phyloP scores from a whole-genome alignment of 2,113 vertebrate genomes.

The Tor tambroides region DNA sequence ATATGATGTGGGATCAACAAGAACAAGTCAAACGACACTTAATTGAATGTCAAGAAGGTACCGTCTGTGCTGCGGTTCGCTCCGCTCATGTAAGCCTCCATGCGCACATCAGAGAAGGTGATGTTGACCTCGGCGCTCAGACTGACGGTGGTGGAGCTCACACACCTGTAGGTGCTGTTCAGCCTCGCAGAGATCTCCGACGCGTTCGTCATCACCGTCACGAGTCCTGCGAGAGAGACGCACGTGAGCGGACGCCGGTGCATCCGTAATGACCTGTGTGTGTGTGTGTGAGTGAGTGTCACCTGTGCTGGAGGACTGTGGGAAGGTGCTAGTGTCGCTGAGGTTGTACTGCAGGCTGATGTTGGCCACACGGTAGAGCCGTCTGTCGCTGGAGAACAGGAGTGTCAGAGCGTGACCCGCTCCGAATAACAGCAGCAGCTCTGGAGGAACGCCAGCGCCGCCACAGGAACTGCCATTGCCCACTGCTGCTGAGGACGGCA shows the following conservation, averaged over 20 bases:
- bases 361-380: slow-evolving; percentile 75
- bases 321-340: slow-evolving; percentile 80
- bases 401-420: slow-evolving; percentile 75
- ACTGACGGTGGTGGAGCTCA: slow-evolving; percentile 63
- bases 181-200: slow-evolving; percentile 76
- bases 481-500: slow-evolving; percentile 75
- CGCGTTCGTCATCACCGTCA: slow-evolving; percentile 58
- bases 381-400: slow-evolving; percentile 74
- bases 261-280: not conserved
- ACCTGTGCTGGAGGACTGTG: slow-evolving; percentile 77
- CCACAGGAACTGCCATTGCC: slow-evolving; percentile 80
- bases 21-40: too few relatives aligned
- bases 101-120: slow-evolving; percentile 75
- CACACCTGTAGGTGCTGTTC: slow-evolving; percentile 85
- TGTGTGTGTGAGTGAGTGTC: slow-evolving; percentile 64
- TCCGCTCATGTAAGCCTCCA: slow-evolving; percentile 86
- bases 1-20: not conserved
- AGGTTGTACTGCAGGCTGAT: slow-evolving; percentile 84
- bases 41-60: slow-evolving; percentile 54
- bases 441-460: slow-evolving; percentile 44
- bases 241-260: not conserved
- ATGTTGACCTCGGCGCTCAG: slow-evolving; percentile 64
- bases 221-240: slow-evolving; percentile 66
- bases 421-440: slow-evolving; percentile 78
- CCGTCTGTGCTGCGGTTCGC: slow-evolving; percentile 80